A percentile compares a stretch with the other conserved stretches of the same genome.
Conservation (phyloP, 1,140 invertebrate genomes). For the Ptiloglossa arizonensis region DNA sequence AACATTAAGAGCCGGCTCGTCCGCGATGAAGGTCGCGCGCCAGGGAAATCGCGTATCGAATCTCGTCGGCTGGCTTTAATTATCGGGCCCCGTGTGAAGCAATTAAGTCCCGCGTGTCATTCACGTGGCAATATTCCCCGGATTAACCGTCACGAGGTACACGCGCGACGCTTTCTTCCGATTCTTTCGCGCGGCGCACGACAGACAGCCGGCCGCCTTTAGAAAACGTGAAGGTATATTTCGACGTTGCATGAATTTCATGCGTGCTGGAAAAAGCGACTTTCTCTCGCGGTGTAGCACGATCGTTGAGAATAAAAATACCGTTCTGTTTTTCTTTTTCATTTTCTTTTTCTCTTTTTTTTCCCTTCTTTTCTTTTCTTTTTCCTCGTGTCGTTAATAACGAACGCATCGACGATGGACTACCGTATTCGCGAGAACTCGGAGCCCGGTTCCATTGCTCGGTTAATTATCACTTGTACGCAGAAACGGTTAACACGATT, state of each 20-base stretch:
- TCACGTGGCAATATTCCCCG: not conserved
- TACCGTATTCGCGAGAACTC: not conserved
- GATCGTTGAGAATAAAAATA: slow-evolving; percentile 16
- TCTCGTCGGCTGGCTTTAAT: slow-evolving; percentile 26
- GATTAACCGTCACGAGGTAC: slow-evolving; percentile 11
- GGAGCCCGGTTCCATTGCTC: not conserved
- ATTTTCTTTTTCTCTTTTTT: too few relatives aligned
- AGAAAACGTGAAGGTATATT: slow-evolving; percentile 35
- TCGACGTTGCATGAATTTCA: slow-evolving; percentile 36
- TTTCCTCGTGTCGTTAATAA: slow-evolving; percentile 37
- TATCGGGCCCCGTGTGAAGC: slow-evolving; percentile 52
- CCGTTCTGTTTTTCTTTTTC: not conserved
- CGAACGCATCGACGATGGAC: not conserved
- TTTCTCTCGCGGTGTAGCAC: slow-evolving; percentile 16
- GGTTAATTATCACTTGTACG: slow-evolving; percentile 27
- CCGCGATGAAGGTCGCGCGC: too few relatives aligned
- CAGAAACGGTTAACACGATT: slow-evolving; percentile 25
- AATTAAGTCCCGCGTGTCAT: slow-evolving; percentile 53
- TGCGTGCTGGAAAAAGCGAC: slow-evolving; percentile 39
- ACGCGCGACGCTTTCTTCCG: slow-evolving; percentile 28
- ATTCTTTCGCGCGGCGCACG: not conserved
- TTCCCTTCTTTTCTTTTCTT: too few relatives aligned
- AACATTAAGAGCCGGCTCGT: too few relatives aligned
- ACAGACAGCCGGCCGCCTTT: slow-evolving; percentile 17
- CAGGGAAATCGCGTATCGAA: too few relatives aligned